These are phyloP conservation scores for Nomada fabriciana DNA, from an alignment of 2,888 invertebrate species.

Conservation along the genomic window DNA sequence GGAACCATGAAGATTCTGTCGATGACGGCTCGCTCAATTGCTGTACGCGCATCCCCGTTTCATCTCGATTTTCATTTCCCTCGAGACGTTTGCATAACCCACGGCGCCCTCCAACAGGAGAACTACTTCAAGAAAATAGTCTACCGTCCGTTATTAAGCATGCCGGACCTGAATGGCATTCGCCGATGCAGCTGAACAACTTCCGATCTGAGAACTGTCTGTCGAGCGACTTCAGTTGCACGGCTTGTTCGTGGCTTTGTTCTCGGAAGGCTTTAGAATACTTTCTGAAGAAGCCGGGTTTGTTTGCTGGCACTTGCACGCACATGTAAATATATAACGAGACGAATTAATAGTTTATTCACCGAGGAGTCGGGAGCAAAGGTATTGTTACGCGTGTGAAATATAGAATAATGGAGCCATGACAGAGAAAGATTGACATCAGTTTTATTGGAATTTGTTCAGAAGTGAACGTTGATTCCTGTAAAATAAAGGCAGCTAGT, in stretches of 20 bases:
- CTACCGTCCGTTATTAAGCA: constrained; percentile 37
- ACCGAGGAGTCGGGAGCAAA: too few species aligned
- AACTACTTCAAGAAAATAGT: constrained; percentile 58
- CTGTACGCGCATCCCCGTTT: constrained; percentile 63
- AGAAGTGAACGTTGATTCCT: too few species aligned
- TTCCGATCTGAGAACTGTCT: constrained; percentile 29
- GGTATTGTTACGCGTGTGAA: too few species aligned
- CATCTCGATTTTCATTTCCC: constrained; percentile 68
- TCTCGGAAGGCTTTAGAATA: background rate
- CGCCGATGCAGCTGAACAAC: constrained; percentile 10
- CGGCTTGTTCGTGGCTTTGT: background rate
- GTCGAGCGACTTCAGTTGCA: background rate
- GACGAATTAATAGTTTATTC: too few species aligned
- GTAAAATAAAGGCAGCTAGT: too few species aligned
- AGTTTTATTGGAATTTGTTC: too few species aligned
- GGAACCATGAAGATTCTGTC: constrained; percentile 66
- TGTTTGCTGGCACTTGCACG: too few species aligned
- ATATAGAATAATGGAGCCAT: too few species aligned
- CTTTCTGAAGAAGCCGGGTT: background rate
- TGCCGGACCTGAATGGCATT: constrained; percentile 23
- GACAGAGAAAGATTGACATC: too few species aligned
- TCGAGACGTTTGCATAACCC: constrained; percentile 51
- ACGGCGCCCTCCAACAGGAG: constrained; percentile 13
- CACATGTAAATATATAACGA: too few species aligned
- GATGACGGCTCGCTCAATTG: constrained; percentile 76